phyloP scores from a whole-genome alignment of 2,888 invertebrate genomes.

The Mellilla xanthometata region DNA sequence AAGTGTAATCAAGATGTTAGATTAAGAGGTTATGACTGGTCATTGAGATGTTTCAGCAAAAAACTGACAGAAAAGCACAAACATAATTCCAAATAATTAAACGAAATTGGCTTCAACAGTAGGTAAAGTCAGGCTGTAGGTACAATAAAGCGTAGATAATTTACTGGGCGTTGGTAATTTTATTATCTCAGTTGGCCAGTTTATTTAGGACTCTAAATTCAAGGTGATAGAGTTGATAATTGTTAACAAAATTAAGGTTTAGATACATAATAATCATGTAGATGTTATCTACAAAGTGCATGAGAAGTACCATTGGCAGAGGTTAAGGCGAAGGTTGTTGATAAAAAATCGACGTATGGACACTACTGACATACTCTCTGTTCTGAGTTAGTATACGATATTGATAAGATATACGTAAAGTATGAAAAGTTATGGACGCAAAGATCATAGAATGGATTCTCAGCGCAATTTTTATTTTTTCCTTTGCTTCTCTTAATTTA shows the following conservation, averaged over 20 bases:
- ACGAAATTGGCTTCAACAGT: neutral
- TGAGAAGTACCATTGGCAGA: constrained; percentile 19
- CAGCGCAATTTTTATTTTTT: too few species aligned
- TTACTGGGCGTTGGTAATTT: too few species aligned
- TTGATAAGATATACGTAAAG: too few species aligned
- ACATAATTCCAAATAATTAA: neutral
- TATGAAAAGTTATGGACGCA: too few species aligned
- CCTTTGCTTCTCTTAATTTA: too few species aligned
- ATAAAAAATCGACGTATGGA: constrained; percentile 7
- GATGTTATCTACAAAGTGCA: constrained; percentile 24
- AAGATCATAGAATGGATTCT: too few species aligned
- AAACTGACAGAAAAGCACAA: constrained; percentile 3
- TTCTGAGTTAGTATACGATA: too few species aligned
- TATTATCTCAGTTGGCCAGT: neutral
- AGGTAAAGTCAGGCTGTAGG: neutral
- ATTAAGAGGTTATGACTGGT: constrained; percentile 26
- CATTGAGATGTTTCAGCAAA: constrained; percentile 20
- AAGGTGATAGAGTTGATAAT: neutral
- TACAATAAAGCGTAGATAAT: too few species aligned
- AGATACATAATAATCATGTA: constrained; percentile 3
- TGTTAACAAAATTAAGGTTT: neutral
- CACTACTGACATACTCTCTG: constrained; percentile 1
- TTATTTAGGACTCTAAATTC: neutral
- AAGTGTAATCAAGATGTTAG: constrained; percentile 13
- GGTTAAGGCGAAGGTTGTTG: constrained; percentile 24